Percentiles rank a stretch among this genome's conserved stretches.
phyloP scores from a whole-genome alignment of 1,140 invertebrate species.

The Melipona quadrifasciata region DNA sequence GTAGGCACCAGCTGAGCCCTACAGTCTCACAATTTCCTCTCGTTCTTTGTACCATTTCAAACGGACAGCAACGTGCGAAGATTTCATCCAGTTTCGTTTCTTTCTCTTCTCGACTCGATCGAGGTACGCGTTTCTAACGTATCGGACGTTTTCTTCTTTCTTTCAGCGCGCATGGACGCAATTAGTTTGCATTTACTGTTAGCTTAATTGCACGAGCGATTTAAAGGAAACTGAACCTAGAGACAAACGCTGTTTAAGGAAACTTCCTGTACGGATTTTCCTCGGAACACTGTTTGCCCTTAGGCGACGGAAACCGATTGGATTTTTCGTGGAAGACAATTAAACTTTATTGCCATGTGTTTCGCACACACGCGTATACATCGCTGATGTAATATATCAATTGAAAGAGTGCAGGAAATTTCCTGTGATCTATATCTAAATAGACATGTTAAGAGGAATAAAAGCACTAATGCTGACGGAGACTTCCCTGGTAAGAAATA shows the following conservation, averaged over 20 bases:
- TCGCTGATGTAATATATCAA: neutral
- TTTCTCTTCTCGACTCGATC: too few relatives aligned
- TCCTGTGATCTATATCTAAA: neutral
- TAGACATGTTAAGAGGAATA: neutral
- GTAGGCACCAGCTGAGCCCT: constrained; percentile 10
- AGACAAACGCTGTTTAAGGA: neutral
- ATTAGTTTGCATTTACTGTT: constrained; percentile 10
- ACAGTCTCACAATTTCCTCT: neutral
- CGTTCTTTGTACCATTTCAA: neutral
- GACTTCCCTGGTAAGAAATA: too few relatives aligned
- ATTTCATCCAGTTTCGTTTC: constrained; percentile 32
- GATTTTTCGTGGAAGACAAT: neutral
- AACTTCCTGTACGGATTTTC: neutral
- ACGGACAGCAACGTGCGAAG: neutral
- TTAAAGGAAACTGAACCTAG: neutral
- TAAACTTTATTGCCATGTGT: too few relatives aligned
- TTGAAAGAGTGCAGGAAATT: neutral
- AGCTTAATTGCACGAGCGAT: neutral
- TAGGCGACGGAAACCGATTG: neutral
- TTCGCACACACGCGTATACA: too few relatives aligned
- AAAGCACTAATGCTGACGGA: neutral
- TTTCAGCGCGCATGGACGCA: neutral
- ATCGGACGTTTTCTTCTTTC: neutral
- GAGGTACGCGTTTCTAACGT: too few relatives aligned
- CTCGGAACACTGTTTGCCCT: too few relatives aligned